Evolutionary conservation across 2,113 vertebrate genomes (phyloP), one percentile per base, ranked within the genome.

Genomic region (Halichoeres trimaculatus): DNA sequence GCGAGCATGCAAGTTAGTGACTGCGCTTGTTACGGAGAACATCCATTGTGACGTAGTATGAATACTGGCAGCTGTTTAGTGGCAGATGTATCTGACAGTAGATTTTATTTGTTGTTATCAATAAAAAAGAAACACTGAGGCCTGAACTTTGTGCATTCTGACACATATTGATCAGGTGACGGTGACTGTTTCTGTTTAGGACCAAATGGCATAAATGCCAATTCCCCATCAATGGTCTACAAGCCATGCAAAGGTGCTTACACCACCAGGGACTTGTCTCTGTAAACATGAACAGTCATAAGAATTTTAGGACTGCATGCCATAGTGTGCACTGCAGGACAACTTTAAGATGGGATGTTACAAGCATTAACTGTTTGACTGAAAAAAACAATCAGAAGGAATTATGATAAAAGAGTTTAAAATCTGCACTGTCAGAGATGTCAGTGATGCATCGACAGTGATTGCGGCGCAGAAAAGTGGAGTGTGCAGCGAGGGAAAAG

Each of bases 131-230:
- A 60, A 81, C 59, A 72, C 0, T 16, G 19, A 62, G 63, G 55
- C 45, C 23, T 70, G 48, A 41, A 76, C 81, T 68, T 53, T 82
- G 77, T 82, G 76, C 62, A 80, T 76, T 74, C 60, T 66, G 62
- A 61, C 56, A 57, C 52, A 9, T 80, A 87, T 76, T 66, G 81
- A 88, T 78, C 71, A 66, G 48, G 65, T 48, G 53, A 70, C 70
- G 83, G 83, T 79, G 70, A 83, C 74, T 65, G 80, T 60, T 87
- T 74, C 59, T 76, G 81, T 87, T 81, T 83, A 74, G 81, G 73
- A 87, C 86, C 81, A 76, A 91, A 86, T 79, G 85, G 73, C 89
- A 89, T 87, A 83, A 78, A 65, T 90, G 85, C 56, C 88, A 88
- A 86, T 87, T 85, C 62, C 76, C 86, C 76, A 78, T 90, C 82